Base-by-base conservation (phyloP, 2,113 vertebrate species). In the Gambusia holbrooki region DNA sequence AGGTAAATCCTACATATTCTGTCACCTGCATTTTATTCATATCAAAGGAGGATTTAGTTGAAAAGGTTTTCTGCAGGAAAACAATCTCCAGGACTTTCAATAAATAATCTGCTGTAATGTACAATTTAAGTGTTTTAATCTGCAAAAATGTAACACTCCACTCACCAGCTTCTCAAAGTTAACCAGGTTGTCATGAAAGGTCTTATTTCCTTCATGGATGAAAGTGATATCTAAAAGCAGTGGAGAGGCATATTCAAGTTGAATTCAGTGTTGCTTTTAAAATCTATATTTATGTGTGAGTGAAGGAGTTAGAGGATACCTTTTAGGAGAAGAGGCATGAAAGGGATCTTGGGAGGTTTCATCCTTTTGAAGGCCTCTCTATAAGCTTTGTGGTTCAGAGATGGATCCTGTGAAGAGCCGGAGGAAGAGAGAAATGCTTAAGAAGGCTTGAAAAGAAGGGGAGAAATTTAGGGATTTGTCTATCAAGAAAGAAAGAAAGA, bases 181-280 rank as follows among this genome's bases (percentile, higher is more conserved):
- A 92, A 99, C 97, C 74, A 99, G 95, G 93, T 99, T 99, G 94
- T 98, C 97, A 85, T 98, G 95, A 92, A 99, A 99, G 0, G 98
- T 99, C 94, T 99, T 99, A 91, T 99, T 99, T 91, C 98, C 98
- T 94, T 99, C 98, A 4, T 99, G 97, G 90, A 99, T 99, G 84
- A 99, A 99, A 27, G 98, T 99, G 85, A 99, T 97, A 91, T 99
- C 98, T 99, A 88, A 79, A 91, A 93, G 68, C 28, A 84, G 66
- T 17, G 63, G 28, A 74, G 5, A 32, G 64, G 12, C 19, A 5
- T 30, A 60, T 81, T 30, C 74, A 42, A 17, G 40, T 32, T 72
- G 64, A 2, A 32, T 58, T 75, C 28, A 62, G 58, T 62, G 17
- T 40, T 29, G 42, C 51, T 27, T 77, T 63, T 64, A n/a, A 32